Conservation (phyloP, 2,113 vertebrate genomes). For the Muscicapa adusta region DNA sequence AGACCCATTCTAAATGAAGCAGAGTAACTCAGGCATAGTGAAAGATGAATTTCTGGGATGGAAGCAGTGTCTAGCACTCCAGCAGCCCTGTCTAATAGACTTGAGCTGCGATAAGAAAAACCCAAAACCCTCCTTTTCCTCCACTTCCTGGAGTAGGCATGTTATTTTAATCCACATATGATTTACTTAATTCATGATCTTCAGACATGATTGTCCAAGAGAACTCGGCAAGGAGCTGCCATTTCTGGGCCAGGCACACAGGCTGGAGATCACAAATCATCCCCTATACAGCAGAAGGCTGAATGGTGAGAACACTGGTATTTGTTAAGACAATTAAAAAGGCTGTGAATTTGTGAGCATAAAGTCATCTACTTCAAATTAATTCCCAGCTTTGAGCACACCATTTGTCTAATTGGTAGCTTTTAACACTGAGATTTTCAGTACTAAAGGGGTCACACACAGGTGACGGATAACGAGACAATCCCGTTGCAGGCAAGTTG, state of each 20-base stretch:
- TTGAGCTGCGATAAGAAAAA: neutral
- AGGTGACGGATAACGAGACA: neutral
- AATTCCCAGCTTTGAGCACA: neutral
- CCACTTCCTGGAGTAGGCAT: neutral
- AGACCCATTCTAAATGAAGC: neutral
- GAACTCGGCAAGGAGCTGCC: neutral
- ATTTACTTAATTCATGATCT: neutral
- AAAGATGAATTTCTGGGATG: neutral
- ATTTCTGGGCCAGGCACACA: neutral
- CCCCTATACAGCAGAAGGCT: neutral
- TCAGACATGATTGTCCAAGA: neutral
- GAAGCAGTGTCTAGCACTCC: neutral
- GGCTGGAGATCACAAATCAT: neutral
- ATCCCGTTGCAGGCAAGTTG: neutral
- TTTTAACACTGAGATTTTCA: neutral
- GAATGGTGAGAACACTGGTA: neutral
- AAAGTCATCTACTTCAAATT: neutral
- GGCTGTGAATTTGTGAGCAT: neutral
- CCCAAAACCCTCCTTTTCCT: neutral
- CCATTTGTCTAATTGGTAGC: neutral
- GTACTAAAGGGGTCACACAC: neutral
- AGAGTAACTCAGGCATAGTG: neutral
- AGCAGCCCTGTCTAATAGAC: neutral
- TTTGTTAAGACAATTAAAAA: neutral
- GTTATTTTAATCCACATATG: neutral